phyloP scores from a whole-genome alignment of 2,797 vertebrate genomes.

The Cirrhinus molitorella region DNA sequence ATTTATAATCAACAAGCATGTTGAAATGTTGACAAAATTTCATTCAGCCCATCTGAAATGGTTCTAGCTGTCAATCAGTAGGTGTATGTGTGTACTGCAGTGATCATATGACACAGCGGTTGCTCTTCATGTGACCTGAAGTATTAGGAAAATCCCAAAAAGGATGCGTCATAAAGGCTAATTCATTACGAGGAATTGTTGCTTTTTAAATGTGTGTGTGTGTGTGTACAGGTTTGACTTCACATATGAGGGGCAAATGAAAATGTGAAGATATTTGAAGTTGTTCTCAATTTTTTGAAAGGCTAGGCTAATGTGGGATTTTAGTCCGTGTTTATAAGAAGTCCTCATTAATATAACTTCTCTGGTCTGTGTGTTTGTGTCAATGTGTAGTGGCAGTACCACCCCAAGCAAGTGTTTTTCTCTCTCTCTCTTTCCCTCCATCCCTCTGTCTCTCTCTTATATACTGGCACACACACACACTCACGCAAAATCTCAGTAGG shows the following conservation, averaged over 20 bases:
- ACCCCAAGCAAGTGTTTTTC: slow-evolving; percentile 53
- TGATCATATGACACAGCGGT: slow-evolving; percentile 44
- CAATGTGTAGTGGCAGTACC: slow-evolving; percentile 59
- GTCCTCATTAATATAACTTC: slow-evolving; percentile 12
- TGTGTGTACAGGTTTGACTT: too few species aligned
- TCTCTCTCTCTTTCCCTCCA: slow-evolving; percentile 18
- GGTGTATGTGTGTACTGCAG: slow-evolving; percentile 9
- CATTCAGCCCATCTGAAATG: background rate
- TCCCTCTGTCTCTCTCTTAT: slow-evolving; percentile 37
- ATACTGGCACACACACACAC: slow-evolving; percentile 44
- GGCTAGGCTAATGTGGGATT: background rate
- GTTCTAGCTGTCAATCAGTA: background rate
- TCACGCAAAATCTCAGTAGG: slow-evolving; percentile 32
- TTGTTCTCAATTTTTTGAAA: background rate
- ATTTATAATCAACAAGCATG: background rate
- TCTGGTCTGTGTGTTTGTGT: slow-evolving; percentile 1
- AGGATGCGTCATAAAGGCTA: slow-evolving; percentile 18
- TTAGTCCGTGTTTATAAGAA: background rate
- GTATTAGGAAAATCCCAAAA: background rate
- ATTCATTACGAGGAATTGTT: background rate
- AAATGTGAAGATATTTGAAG: background rate
- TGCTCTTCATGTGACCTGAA: slow-evolving; percentile 49
- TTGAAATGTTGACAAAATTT: background rate
- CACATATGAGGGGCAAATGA: too few species aligned
- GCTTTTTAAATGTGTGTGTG: slow-evolving; percentile 13